These are phyloP conservation scores for Pseudoatta argentina DNA, from an alignment of 1,140 invertebrate species.

Conservation along the genomic window DNA sequence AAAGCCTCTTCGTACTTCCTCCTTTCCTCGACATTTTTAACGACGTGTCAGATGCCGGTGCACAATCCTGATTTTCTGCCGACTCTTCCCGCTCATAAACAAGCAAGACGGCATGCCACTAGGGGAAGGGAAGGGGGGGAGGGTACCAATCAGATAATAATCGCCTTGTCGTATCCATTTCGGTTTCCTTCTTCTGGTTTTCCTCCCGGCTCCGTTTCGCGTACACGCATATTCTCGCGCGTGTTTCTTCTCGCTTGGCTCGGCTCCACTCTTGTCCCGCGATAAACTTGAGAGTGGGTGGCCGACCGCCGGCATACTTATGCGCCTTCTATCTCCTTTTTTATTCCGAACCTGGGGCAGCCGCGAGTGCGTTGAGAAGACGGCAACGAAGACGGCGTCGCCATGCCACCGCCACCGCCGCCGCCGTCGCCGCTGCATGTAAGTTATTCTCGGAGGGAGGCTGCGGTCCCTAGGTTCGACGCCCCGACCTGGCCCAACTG, in stretches of 20 bases:
- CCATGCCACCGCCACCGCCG: constrained; percentile 15
- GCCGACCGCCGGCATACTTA: constrained; percentile 72
- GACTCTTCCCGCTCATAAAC: constrained; percentile 1
- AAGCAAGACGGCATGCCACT: background rate
- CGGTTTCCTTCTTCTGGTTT: constrained; percentile 44
- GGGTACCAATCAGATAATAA: constrained; percentile 1
- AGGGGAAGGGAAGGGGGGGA: too few relatives aligned
- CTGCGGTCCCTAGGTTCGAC: constrained; percentile 86
- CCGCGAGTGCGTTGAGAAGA: constrained; percentile 76
- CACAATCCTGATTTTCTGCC: constrained; percentile 48
- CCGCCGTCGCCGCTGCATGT: constrained; percentile 75
- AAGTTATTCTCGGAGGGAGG: constrained; percentile 87
- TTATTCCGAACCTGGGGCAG: constrained; percentile 85
- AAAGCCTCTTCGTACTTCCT: constrained; percentile 59
- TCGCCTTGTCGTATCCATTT: constrained; percentile 3
- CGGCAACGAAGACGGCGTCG: constrained; percentile 59
- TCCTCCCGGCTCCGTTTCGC: background rate
- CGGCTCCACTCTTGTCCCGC: constrained; percentile 68
- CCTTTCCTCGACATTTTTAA: constrained; percentile 56
- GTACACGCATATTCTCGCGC: constrained; percentile 8
- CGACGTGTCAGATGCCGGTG: constrained; percentile 8
- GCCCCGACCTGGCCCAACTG: constrained; percentile 87
- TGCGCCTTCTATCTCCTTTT: constrained; percentile 76
- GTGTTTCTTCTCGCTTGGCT: constrained; percentile 27
- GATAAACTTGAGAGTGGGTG: constrained; percentile 53